A percentile compares a stretch with the other conserved stretches of the same genome.
phyloP scores from a whole-genome alignment of 2,888 invertebrate genomes.

The Proisotoma minuta region DNA sequence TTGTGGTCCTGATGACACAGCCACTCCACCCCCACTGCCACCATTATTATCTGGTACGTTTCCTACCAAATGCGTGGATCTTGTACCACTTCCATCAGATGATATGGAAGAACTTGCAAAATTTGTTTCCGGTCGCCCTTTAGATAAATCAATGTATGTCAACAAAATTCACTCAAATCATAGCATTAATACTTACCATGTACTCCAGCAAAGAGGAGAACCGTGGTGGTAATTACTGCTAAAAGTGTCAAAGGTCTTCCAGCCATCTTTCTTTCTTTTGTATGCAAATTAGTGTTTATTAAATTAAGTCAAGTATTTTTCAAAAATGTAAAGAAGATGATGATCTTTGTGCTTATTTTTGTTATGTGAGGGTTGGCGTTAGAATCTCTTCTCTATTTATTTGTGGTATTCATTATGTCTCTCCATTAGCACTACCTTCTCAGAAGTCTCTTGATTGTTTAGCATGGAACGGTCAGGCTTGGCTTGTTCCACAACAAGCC shows the following conservation, averaged over 20 bases:
- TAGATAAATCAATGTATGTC: neutral
- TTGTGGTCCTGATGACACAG: neutral
- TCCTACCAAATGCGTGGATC: constrained; percentile 20
- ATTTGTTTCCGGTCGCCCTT: constrained; percentile 13
- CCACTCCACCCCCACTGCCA: constrained; percentile 4
- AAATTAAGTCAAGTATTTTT: too few species aligned
- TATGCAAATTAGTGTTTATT: too few species aligned
- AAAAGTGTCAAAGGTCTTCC: neutral
- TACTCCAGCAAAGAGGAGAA: neutral
- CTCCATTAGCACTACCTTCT: too few species aligned
- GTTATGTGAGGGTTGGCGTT: too few species aligned
- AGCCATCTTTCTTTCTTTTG: neutral
- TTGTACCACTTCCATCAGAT: constrained; percentile 23
- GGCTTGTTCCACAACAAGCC: too few species aligned
- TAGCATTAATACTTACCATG: neutral
- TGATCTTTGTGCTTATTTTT: too few species aligned
- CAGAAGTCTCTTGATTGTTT: too few species aligned
- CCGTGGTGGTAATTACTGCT: neutral
- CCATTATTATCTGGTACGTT: constrained; percentile 14
- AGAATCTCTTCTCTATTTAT: too few species aligned
- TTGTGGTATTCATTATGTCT: too few species aligned
- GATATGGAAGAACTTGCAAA: constrained; percentile 24
- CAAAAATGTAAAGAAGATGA: too few species aligned
- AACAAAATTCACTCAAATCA: neutral
- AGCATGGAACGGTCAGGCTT: too few species aligned